Base-by-base conservation (phyloP, 35 echinoderm and acorn worm species). In the Strongylocentrotus purpuratus region DNA sequence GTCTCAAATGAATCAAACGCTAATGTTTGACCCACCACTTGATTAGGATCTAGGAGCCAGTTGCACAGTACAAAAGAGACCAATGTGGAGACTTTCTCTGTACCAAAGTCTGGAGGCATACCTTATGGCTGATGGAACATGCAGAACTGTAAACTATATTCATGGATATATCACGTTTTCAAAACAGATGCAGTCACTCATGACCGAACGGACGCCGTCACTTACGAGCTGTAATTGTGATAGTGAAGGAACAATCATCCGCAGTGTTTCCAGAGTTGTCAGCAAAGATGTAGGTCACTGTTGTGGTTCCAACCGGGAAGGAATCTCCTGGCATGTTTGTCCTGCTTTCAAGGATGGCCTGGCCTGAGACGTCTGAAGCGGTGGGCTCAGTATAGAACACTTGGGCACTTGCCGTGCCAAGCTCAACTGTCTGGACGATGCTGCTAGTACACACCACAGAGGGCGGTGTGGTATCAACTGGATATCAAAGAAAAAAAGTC, bases 321-420 rank as follows among this genome's bases (percentile, higher is more conserved):
- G 86, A 92, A 46, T 60, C 52, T 25, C 96, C 96, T 20, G 96
- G 87, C 18, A 35, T 25, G n/a, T 86, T 45, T 4, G 85, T 85
- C 17, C 31, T 31, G 47, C 45, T 47, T 0, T 9, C 45, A n/a
- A 97, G 70, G 46, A 47, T 92, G 20, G 55, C 91, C 14, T 31
- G 48, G 46, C 96, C 96, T 32, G 96, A 97, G 17, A 90, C 46
- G 58, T 97, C 96, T 50, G 95, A 87, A 7, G 96, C 96, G 17
- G 94, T 95, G 9, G 95, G 96, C 71, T 86, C 91, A 28, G 92
- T 13, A 70, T 86, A 97, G 12, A 88, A 65, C 32, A 97, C 93
- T 17, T 33, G 41, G 9, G 46, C 87, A 45, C 85, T 48, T 33
- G 95, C 31, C 17, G 50, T 31, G 9, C 96, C 96, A 60, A 97